Conservation (phyloP, 2,113 vertebrate genomes). For the Thunnus maccoyii region DNA sequence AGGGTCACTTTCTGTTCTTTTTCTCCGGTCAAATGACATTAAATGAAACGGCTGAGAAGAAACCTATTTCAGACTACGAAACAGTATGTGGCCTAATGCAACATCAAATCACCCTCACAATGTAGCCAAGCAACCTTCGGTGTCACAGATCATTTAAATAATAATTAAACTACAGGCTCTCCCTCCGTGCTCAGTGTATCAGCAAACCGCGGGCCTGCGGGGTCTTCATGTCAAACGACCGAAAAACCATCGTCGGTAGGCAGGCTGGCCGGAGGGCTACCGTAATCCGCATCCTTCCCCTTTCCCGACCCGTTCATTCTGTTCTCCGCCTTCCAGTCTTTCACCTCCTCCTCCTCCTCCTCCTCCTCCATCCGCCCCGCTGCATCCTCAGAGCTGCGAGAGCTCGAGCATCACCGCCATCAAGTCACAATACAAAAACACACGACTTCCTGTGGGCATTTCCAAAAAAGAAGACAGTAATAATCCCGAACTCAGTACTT, state of each 20-base stretch:
- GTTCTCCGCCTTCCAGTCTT: constrained; percentile 67
- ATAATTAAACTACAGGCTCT: constrained; percentile 13
- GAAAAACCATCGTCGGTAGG: constrained; percentile 19
- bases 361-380: constrained; percentile 80
- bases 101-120: not conserved
- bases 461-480: constrained; percentile 54
- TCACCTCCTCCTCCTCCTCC: constrained; percentile 73
- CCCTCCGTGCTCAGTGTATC: constrained; percentile 14
- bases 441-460: not conserved
- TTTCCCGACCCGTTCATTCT: constrained; percentile 58
- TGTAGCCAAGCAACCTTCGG: constrained; percentile 5
- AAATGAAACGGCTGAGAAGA: not conserved
- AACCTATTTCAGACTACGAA: not conserved
- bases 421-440: not conserved
- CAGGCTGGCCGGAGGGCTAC: constrained; percentile 35
- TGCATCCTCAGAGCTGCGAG: constrained; percentile 73
- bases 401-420: constrained; percentile 14
- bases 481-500: too few species aligned
- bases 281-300: constrained; percentile 79
- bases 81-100: too few species aligned
- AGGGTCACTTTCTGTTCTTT: constrained; percentile 12
- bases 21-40: not conserved
- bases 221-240: constrained; percentile 53
- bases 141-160: constrained; percentile 31
- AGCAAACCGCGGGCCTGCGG: constrained; percentile 51